Percentiles rank a stretch among this genome's conserved stretches.
phyloP scores from a whole-genome alignment of 2,888 invertebrate genomes.

The Cataglyphis albicans region DNA sequence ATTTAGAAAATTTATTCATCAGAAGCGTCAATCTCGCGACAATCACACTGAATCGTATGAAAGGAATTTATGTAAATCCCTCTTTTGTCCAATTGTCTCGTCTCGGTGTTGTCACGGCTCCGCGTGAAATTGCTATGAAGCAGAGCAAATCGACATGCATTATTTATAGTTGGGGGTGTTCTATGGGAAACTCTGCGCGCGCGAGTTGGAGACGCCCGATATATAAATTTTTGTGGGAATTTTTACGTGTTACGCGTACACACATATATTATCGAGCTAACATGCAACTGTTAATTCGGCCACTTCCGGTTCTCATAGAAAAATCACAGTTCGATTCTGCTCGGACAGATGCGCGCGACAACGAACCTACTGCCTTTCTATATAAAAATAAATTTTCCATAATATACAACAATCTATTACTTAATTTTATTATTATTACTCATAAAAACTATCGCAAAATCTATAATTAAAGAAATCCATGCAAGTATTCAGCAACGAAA shows the following conservation, averaged over 20 bases:
- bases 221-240: constrained; percentile 55
- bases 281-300: constrained; percentile 32
- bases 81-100: constrained; percentile 46
- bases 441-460: neutral
- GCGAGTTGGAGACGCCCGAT: constrained; percentile 21
- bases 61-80: constrained; percentile 52
- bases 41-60: constrained; percentile 12
- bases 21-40: constrained; percentile 9
- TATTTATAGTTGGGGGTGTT: constrained; percentile 55
- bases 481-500: neutral
- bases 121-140: constrained; percentile 40
- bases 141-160: constrained; percentile 56
- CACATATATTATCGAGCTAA: constrained; percentile 51
- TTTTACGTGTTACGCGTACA: constrained; percentile 26
- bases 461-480: neutral
- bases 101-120: constrained; percentile 48
- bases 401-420: neutral
- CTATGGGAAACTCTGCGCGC: constrained; percentile 70
- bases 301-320: constrained; percentile 43
- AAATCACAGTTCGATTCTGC: constrained; percentile 29
- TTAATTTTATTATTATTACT: no score
- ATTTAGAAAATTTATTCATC: neutral
- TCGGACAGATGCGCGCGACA: neutral
- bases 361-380: neutral
- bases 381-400: neutral